Evolutionary conservation across 1,140 invertebrate species (phyloP).

Genomic region (Planococcus citri): DNA sequence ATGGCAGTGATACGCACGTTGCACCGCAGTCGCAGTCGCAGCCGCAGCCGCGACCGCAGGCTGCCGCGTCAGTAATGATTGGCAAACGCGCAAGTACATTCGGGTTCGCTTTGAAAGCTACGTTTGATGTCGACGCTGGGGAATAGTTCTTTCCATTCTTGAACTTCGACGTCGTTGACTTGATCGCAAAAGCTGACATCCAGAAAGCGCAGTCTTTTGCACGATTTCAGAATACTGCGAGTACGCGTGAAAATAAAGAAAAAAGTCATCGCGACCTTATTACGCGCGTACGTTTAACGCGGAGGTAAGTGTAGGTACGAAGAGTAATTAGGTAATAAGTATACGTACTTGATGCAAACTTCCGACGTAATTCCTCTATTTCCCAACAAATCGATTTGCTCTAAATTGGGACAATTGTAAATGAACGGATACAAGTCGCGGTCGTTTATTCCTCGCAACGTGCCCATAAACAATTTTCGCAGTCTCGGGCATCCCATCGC

Average conservation of each 20-base stretch:
- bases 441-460: conserved; percentile 62
- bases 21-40: too few species aligned
- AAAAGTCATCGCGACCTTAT: background rate
- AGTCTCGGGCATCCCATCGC: conserved; percentile 46
- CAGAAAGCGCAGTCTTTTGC: conserved; percentile 54
- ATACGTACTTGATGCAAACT: conserved; percentile 42
- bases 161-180: conserved; percentile 53
- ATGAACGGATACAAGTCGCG: conserved; percentile 57
- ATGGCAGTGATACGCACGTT: too few species aligned
- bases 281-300: too few species aligned
- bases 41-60: too few species aligned
- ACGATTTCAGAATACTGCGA: conserved; percentile 46
- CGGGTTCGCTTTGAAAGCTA: conserved; percentile 14
- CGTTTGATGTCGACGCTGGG: conserved; percentile 44
- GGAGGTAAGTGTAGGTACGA: too few species aligned
- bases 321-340: too few species aligned
- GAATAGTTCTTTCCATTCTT: conserved; percentile 44
- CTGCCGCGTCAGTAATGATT: background rate
- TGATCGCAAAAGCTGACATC: conserved; percentile 78
- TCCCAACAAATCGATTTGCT: conserved; percentile 73
- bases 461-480: conserved; percentile 62
- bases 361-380: conserved; percentile 57
- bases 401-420: conserved; percentile 45
- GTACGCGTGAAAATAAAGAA: background rate
- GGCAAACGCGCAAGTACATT: conserved; percentile 11